Evolutionary conservation across 1,140 invertebrate genomes (phyloP), one percentile per base, ranked within the genome.

Genomic region (Drosophila rufa): DNA sequence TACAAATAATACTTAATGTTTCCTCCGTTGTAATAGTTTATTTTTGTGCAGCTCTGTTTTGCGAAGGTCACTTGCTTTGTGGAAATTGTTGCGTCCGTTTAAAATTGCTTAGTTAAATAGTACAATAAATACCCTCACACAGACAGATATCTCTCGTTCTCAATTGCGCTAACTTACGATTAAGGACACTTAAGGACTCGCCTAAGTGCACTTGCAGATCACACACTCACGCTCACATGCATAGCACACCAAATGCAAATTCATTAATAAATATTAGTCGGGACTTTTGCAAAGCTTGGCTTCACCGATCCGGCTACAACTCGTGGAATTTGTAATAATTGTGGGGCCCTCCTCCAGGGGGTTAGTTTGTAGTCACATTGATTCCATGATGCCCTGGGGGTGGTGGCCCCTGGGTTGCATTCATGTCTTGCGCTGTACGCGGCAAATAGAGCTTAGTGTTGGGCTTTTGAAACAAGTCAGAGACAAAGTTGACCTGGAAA

Each of bases 401-500:
- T 12, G 47, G 1, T 11, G 19, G 19, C 4, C 19, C 36, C 7
- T 56, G 17, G 2, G 22, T n/a, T 8, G 17, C 74, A 25, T 71
- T 80, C 17, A 90, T 51, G 71, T 92, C 87, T 43, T 92, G 91
- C 7, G 70, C 61, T 46, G 82, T 82, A 9, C 74, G 75, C n/a
- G 87, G 84, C 58, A 92, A 56, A 19, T 91, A 76, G 5, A 80
- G 45, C 64, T 87, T 91, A 7, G 62, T 51, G 8, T 56, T 59
- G 38, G 65, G 59, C 7, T 76, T 66, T 40, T 78, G 56, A 57
- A 92, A 92, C 48, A 92, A 58, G 59, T 92, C 91, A 0, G 91
- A 92, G 7, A 92, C 91, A 36, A 58, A 92, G n/a, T 92, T 92
- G 14, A 82, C 91, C 91, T 92, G 82, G 15, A 91, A 91, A 14